Conservation (phyloP, 2,888 invertebrate species). For the Pheosia tremula region DNA sequence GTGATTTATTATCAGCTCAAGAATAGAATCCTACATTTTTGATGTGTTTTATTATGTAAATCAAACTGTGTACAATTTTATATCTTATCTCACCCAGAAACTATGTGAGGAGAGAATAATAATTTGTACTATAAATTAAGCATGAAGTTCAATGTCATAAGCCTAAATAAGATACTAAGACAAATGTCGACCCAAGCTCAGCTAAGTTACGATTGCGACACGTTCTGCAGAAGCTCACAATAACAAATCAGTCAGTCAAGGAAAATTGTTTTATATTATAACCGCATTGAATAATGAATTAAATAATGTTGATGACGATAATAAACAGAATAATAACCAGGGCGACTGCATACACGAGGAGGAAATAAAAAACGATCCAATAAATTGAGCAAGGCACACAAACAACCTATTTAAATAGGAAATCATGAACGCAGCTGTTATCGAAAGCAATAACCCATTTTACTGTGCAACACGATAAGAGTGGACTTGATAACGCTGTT, state of each 20-base stretch:
- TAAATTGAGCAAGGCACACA: slow-evolving; percentile 25
- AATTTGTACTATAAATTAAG: background rate
- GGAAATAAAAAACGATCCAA: background rate
- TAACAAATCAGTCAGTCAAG: too few species aligned
- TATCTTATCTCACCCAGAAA: too few species aligned
- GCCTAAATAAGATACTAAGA: background rate
- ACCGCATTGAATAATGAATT: too few species aligned
- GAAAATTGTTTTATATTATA: too few species aligned
- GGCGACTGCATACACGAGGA: background rate
- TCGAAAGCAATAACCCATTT: slow-evolving; percentile 44
- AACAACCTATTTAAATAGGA: slow-evolving; percentile 37
- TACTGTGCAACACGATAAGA: slow-evolving; percentile 38
- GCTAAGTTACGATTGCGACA: too few species aligned
- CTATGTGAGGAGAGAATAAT: too few species aligned
- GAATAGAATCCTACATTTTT: too few species aligned
- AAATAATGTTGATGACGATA: background rate
- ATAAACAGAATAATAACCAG: background rate
- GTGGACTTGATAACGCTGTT: slow-evolving; percentile 18
- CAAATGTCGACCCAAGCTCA: too few species aligned
- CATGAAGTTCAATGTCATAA: background rate
- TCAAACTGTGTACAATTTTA: too few species aligned
- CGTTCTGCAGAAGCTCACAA: too few species aligned
- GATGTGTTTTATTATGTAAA: too few species aligned
- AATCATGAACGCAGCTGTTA: slow-evolving; percentile 28
- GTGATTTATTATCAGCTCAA: too few species aligned